These are phyloP conservation scores for Hydractinia echinata DNA, from an alignment of 30 jellyfish, hydroid and myxozoan species.

Conservation along the genomic window DNA sequence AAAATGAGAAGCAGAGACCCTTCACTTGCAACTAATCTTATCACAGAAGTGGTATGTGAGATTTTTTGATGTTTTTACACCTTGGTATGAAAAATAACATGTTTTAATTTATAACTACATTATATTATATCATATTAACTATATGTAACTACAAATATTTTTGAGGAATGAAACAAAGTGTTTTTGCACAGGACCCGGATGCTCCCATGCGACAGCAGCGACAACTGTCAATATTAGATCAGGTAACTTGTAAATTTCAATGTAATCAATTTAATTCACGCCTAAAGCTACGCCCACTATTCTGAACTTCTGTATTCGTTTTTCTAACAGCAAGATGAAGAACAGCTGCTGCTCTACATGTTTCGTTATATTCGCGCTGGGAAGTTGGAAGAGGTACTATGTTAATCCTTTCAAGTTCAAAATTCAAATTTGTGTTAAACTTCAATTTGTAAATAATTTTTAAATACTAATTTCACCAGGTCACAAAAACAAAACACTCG, in stretches of 20 bases:
- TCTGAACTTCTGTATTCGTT: not conserved
- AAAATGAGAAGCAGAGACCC: conserved; percentile 30
- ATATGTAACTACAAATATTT: too few relatives aligned
- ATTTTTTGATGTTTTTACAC: too few relatives aligned
- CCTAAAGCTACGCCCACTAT: too few relatives aligned
- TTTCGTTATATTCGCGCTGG: conserved; percentile 78
- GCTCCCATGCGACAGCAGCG: conserved; percentile 83
- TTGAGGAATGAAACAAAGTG: not conserved
- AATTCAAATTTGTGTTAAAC: not conserved
- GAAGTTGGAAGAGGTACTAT: conserved; percentile 50
- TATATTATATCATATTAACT: too few relatives aligned
- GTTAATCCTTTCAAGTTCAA: not conserved
- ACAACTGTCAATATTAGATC: conserved; percentile 63
- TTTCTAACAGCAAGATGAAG: conserved; percentile 44
- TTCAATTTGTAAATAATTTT: too few relatives aligned
- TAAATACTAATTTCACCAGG: too few relatives aligned
- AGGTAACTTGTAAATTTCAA: conserved; percentile 3
- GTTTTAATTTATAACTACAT: too few relatives aligned
- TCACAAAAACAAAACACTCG: too few relatives aligned
- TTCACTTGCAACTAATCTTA: conserved; percentile 26
- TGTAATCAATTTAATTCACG: too few relatives aligned
- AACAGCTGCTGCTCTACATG: conserved; percentile 45
- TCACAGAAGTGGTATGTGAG: conserved; percentile 67
- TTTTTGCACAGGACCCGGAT: conserved; percentile 63
- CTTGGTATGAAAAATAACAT: not conserved